Evolutionary conservation across 2,888 invertebrate genomes (phyloP), one percentile per base, ranked within the genome.

Genomic region (Apotomis betuletana): DNA sequence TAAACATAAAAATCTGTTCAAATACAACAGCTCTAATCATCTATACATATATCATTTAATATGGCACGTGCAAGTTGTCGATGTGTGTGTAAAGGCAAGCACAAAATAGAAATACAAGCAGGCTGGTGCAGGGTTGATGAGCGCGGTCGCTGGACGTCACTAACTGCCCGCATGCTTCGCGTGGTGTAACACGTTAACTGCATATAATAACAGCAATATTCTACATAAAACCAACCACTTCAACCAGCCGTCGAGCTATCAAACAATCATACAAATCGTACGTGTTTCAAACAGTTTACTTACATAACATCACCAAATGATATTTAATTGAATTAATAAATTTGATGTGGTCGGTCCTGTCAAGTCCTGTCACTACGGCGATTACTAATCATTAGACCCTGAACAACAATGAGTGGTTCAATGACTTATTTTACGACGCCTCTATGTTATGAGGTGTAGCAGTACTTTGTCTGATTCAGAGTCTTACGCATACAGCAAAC

Each of bases 141-240:
- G 81, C 77, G 80, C 80, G 83, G 83, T 74, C 78, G 75, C 77
- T 76, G 79, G 79, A 78, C 80, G 83, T 78, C 80, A 87, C 86
- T 85, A 85, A 27, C 81, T 78, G 79, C 84, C 84, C 84, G 84
- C 86, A 87, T 86, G 79, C 76, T 80, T 83, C 82, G 84, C 55
- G 59, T 36, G 38, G 54, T 60, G 83, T 82, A 83, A 85, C 80
- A 79, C 80, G 74, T 78, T 78, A 78, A 80, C 79, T 78, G 77
- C 77, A 78, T 78, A 81, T 87, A 85, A 87, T 84, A 75, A 77
- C 67, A 72, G 76, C 74, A 76, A 76, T 73, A 74, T 74, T 72
- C 76, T 79, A 78, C 78, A 59, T 57, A 57, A 51, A 44, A 41
- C 63, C 52, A 60, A 13, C 51, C n/a, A 52, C 27, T 27, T 27